phyloP scores from a whole-genome alignment of 2,888 invertebrate genomes.

The Hirtodrosophila confusa region DNA sequence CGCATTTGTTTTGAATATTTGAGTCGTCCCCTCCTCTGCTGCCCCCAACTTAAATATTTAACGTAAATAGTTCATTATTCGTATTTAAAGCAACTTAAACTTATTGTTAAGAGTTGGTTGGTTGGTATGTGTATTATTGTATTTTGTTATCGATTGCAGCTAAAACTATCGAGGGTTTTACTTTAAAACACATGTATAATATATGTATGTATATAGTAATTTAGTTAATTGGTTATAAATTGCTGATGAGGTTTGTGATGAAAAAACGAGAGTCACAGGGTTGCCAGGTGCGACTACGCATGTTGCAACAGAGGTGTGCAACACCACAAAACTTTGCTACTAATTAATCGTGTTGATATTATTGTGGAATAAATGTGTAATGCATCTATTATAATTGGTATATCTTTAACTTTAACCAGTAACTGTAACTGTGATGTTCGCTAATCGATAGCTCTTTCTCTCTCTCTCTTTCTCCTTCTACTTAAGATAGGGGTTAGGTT shows the following conservation, averaged over 20 bases:
- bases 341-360: conserved; percentile 13
- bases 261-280: conserved; percentile 38
- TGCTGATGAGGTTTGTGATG: conserved; percentile 55
- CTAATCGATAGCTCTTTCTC: conserved; percentile 45
- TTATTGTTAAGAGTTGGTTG: conserved; percentile 67
- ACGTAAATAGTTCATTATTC: conserved; percentile 61
- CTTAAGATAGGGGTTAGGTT: conserved; percentile 43
- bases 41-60: conserved; percentile 52
- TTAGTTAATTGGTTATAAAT: conserved; percentile 51
- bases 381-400: conserved; percentile 17
- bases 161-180: conserved; percentile 51
- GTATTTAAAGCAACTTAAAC: conserved; percentile 75
- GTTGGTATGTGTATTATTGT: conserved; percentile 22
- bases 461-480: conserved; percentile 31
- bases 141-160: conserved; percentile 42
- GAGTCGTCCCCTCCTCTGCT: conserved; percentile 37
- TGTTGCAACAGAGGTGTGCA: conserved; percentile 29
- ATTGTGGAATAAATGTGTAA: conserved; percentile 25
- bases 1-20: conserved; percentile 18
- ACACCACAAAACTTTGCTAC: conserved; percentile 44
- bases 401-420: conserved; percentile 43
- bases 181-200: conserved; percentile 49
- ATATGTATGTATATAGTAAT: conserved; percentile 27
- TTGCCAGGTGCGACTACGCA: conserved; percentile 44
- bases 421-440: conserved; percentile 41